A percentile compares a stretch with the other conserved stretches of the same genome.
Evolutionary conservation across 2,888 invertebrate genomes (phyloP).

Genomic region (Ryuthela nishihirai): DNA sequence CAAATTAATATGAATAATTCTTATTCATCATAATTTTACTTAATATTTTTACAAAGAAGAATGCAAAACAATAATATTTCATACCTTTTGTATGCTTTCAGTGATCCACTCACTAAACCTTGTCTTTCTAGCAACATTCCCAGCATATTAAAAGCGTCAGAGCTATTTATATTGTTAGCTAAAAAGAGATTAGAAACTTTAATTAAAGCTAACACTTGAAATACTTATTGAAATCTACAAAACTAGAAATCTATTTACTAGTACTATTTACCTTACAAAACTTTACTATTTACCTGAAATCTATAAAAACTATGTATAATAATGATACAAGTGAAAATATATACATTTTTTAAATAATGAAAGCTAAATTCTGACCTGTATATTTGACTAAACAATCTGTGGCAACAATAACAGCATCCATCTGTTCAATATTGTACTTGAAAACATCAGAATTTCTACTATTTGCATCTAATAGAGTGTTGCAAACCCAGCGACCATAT

Average conservation of each 20-base stretch:
- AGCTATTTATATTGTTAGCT: conserved; percentile 61
- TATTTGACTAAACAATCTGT: conserved; percentile 74
- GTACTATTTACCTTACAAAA: too few species aligned
- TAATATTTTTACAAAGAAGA: conserved; percentile 1
- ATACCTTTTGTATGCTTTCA: conserved; percentile 61
- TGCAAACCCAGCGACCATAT: conserved; percentile 81
- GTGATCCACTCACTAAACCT: conserved; percentile 58
- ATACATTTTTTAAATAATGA: too few species aligned
- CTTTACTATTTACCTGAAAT: too few species aligned
- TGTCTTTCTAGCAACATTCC: conserved; percentile 68
- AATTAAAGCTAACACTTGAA: too few species aligned
- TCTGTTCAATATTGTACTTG: conserved; percentile 70
- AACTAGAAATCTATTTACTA: too few species aligned
- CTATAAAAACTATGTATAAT: too few species aligned
- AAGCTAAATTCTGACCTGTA: conserved; percentile 58
- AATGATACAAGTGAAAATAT: too few species aligned
- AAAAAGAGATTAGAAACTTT: conserved; percentile 41
- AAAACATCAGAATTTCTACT: conserved; percentile 58
- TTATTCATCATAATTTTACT: neutral
- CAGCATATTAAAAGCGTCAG: conserved; percentile 67
- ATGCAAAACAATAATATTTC: conserved; percentile 53
- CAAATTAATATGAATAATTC: too few species aligned
- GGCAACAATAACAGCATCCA: conserved; percentile 74
- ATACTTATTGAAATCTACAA: too few species aligned
- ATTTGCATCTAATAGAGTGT: conserved; percentile 58